Base-by-base conservation (phyloP, 2,797 vertebrate genomes). In the Bucorvus abyssinicus region DNA sequence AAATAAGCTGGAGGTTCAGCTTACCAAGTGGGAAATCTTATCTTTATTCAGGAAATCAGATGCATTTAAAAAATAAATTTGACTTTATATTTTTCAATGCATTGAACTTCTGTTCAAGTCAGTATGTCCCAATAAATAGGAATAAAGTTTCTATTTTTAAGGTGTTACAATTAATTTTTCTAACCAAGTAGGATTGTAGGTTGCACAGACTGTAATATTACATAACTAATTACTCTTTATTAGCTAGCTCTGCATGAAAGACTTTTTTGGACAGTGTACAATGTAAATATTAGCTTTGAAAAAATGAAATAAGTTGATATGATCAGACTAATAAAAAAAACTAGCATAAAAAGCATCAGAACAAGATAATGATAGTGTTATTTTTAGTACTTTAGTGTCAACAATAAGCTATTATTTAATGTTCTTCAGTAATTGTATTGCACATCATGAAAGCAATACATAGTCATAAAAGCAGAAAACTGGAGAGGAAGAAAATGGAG, bases 351-450 rank as follows among this genome's bases (percentile, higher is more conserved):
- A 84, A 76, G 3, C 45, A 73, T 38, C 32, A 32, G 40, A 86
- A 73, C 42, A 93, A 64, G 38, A 77, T 61, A 91, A 95, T 89
- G 87, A 40, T 14, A 53, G 14, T 76, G 47, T 53, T 14, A 83
- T 78, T 87, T 89, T 89, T 79, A 64, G 59, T 79, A 86, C 92
- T 79, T 87, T 81, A 52, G 4, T 81, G 49, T 87, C 65, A 95
- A 82, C 44, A 86, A 14, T 70, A 83, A 52, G 18, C 63, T 87
- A 36, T 92, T 81, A 64, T 83, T 81, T 91, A 87, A 73, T 87
- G 26, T 85, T 91, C 23, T 89, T 84, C 34, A 79, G 60, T 91
- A 92, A 96, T 18, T 87, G 20, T 21, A 52, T 68, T 91, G 21
- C 82, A 52, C 14, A 79, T 45, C 4, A 0, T 53, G 50, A 42